Evolutionary conservation across 1,140 invertebrate genomes (phyloP).

Genomic region (Oreohelix idahoensis): DNA sequence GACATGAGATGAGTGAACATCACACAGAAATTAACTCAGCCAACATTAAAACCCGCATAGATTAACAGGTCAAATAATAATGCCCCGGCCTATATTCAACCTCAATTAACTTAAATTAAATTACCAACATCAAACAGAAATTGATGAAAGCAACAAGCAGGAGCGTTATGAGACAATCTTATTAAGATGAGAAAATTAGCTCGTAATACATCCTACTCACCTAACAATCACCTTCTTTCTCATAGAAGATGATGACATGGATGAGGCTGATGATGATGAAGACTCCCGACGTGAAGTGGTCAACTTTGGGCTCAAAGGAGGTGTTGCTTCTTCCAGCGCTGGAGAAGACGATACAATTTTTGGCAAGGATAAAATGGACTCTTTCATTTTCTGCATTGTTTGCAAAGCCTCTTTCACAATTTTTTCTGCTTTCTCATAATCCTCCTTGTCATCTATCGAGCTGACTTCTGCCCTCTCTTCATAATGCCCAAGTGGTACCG

Average conservation of each 20-base stretch:
- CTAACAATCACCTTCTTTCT: slow-evolving; percentile 37
- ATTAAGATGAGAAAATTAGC: too few relatives aligned
- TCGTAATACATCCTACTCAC: too few relatives aligned
- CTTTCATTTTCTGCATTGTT: slow-evolving; percentile 52
- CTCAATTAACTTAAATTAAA: too few relatives aligned
- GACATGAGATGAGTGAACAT: too few relatives aligned
- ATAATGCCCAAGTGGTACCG: neutral
- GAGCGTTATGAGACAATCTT: too few relatives aligned
- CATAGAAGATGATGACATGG: neutral
- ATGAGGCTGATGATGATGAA: slow-evolving; percentile 11
- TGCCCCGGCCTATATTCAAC: too few relatives aligned
- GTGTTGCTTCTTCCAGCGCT: neutral
- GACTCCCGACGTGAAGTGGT: too few relatives aligned
- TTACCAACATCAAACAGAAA: too few relatives aligned
- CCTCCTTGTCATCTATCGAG: slow-evolving; percentile 37
- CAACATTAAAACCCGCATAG: too few relatives aligned
- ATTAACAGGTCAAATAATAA: too few relatives aligned
- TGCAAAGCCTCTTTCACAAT: slow-evolving; percentile 58
- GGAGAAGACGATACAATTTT: slow-evolving; percentile 26
- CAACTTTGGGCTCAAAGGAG: slow-evolving; percentile 23
- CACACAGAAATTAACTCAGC: too few relatives aligned
- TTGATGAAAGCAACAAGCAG: too few relatives aligned
- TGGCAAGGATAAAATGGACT: slow-evolving; percentile 27
- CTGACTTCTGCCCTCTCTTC: slow-evolving; percentile 31
- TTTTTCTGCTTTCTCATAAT: slow-evolving; percentile 55